Base-by-base conservation (phyloP, 2,888 invertebrate species). In the Alloplasta piceator region DNA sequence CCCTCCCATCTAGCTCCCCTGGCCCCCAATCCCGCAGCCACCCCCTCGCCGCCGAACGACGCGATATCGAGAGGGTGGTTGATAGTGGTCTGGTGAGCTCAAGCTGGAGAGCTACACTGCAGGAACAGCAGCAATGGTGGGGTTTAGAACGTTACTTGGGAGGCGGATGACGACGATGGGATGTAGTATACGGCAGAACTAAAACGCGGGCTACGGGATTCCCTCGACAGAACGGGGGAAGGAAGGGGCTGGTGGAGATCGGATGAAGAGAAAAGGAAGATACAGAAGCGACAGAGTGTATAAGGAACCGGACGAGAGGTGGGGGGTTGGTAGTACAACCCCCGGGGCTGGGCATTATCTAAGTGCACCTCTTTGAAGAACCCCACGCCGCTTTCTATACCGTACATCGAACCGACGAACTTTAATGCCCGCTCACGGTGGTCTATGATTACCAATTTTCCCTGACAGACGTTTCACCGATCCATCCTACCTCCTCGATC, bases 371-470 rank as follows among this genome's bases (percentile, higher is more conserved):
- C 91, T 91, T 91, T 91, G 91, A 92, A 92, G 92, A 92, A 26
- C 91, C 87, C 89, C 87, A 83, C 84, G 85, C 87, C 85, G 26
- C 26, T 26, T 26, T 86, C 88, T 60, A 39, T 78, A 64, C 26
- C 26, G 26, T 73, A 66, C 68, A 61, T 72, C 76, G 68, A 86
- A 87, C 85, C 87, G 78, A 85, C 88, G 87, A 89, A 91, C 90
- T 91, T 90, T 92, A 92, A 92, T 92, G 89, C 92, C 26, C 90
- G 88, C 87, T 87, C 89, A 86, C 89, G 87, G 89, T 92, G 90
- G 89, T 91, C 92, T 92, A 92, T 92, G 92, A 92, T 92, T 92
- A 92, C 91, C 92, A 92, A 92, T 92, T 92, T 92, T 92, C 90
- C 87, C 88, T 85, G 87, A 86, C 90, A 91, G 89, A 90, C 90